phyloP scores from a whole-genome alignment of 2,797 vertebrate genomes.

The Remorina albescens region DNA sequence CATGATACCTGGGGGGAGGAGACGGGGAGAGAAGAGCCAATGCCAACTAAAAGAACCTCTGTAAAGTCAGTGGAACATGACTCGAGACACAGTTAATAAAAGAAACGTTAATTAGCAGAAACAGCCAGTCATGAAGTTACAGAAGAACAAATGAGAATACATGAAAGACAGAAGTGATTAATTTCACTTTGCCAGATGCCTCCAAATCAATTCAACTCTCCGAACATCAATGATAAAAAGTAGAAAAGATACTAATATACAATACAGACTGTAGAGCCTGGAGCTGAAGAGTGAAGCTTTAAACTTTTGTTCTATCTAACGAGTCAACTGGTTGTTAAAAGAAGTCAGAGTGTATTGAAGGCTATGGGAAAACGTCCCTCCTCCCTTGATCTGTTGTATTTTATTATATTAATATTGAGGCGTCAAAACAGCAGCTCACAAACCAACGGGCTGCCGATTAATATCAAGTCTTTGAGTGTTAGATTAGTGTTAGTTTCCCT shows the following conservation, averaged over 20 bases:
- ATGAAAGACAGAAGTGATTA: background rate
- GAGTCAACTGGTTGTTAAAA: no score
- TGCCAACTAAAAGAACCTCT: background rate
- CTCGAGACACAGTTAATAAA: background rate
- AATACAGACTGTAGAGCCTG: no score
- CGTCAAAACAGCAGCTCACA: no score
- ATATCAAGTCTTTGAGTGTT: no score
- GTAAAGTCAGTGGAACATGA: background rate
- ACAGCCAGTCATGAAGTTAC: constrained; percentile 30
- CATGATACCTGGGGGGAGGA: constrained; percentile 87
- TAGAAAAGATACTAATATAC: background rate
- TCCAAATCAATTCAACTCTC: constrained; percentile 14
- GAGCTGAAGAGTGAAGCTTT: no score
- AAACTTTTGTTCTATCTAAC: no score
- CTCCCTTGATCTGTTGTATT: no score
- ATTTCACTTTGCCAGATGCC: constrained; percentile 1
- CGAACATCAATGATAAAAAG: background rate
- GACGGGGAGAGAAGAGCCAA: background rate
- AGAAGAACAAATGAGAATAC: constrained; percentile 7
- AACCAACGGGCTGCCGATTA: no score
- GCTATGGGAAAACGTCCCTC: no score
- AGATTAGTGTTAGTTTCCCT: no score
- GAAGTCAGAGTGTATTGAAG: no score
- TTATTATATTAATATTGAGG: no score
- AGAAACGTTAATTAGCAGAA: constrained; percentile 26